Percentiles rank a stretch among this genome's conserved stretches.
Conservation (phyloP, 2,113 vertebrate genomes). For the Epinephelus lanceolatus region DNA sequence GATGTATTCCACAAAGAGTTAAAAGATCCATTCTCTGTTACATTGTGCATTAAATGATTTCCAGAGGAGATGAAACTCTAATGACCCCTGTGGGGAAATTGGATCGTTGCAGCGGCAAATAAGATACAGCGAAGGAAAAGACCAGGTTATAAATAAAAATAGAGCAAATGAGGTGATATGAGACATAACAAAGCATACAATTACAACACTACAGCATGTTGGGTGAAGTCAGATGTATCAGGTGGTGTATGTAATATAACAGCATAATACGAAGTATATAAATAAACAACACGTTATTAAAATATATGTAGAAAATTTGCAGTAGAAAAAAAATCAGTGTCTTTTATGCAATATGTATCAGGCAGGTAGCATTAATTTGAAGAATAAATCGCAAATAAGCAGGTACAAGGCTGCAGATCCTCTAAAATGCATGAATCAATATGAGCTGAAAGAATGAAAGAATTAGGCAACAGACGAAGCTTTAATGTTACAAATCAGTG, state of each 20-base stretch:
- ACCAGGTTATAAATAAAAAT: slow-evolving; percentile 57
- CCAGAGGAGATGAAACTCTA: slow-evolving; percentile 59
- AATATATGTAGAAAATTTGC: not conserved
- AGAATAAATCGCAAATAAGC: not conserved
- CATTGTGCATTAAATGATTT: slow-evolving; percentile 69
- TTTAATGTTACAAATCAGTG: slow-evolving; percentile 18
- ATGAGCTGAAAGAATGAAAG: not conserved
- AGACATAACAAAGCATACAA: slow-evolving; percentile 44
- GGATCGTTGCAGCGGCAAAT: slow-evolving; percentile 60
- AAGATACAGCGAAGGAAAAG: slow-evolving; percentile 49
- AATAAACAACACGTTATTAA: not conserved
- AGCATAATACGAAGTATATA: not conserved
- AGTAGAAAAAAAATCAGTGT: not conserved
- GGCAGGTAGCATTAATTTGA: not conserved
- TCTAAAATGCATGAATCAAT: not conserved
- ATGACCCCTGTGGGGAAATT: slow-evolving; percentile 60
- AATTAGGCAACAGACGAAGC: not conserved
- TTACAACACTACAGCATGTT: slow-evolving; percentile 16
- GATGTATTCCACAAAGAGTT: slow-evolving; percentile 32
- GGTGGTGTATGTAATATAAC: not conserved
- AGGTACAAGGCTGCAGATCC: not conserved
- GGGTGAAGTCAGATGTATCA: not conserved
- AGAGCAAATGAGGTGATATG: slow-evolving; percentile 35
- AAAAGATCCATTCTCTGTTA: slow-evolving; percentile 58
- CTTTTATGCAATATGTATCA: too few species aligned